A percentile compares a stretch with the other conserved stretches of the same genome.
Evolutionary conservation across 2,797 vertebrate genomes (phyloP).

Genomic region (Diplodus puntazzo): DNA sequence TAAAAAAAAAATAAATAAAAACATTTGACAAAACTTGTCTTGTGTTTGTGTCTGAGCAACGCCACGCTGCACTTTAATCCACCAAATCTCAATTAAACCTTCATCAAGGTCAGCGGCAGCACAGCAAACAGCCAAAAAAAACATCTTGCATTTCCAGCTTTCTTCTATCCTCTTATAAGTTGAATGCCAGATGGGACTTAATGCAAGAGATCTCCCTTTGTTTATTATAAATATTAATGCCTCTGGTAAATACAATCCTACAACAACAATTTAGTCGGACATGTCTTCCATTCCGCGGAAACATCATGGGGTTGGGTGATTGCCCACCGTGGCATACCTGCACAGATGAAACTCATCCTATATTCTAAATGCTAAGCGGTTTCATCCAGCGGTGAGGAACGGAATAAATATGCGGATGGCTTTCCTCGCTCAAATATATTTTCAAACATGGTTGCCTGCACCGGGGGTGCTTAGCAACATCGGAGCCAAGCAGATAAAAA

Average conservation of each 20-base stretch:
- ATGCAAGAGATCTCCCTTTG: constrained; percentile 18
- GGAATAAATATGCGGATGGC: constrained; percentile 88
- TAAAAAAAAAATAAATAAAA: no score
- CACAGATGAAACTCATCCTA: constrained; percentile 71
- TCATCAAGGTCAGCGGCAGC: constrained; percentile 36
- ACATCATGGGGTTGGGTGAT: constrained; percentile 36
- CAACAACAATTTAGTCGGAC: constrained; percentile 37
- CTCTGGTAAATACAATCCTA: constrained; percentile 19
- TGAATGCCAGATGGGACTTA: constrained; percentile 12
- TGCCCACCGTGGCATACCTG: constrained; percentile 29
- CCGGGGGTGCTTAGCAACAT: constrained; percentile 84
- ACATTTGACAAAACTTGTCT: not conserved
- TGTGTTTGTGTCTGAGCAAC: constrained; percentile 4
- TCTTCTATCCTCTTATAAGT: not conserved
- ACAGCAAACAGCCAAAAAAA: constrained; percentile 30
- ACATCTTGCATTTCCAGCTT: not conserved
- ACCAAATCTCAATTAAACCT: constrained; percentile 48
- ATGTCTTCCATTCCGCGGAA: constrained; percentile 23
- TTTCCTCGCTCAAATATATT: constrained; percentile 76
- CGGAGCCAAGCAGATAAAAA: constrained; percentile 74
- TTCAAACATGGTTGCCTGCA: constrained; percentile 83
- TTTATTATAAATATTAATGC: constrained; percentile 54
- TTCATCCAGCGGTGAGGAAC: constrained; percentile 81
- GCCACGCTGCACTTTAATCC: constrained; percentile 22
- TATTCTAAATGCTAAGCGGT: constrained; percentile 83